These are phyloP conservation scores for Gonioctena quinquepunctata DNA, from an alignment of 1,140 invertebrate genomes.

Conservation along the genomic window DNA sequence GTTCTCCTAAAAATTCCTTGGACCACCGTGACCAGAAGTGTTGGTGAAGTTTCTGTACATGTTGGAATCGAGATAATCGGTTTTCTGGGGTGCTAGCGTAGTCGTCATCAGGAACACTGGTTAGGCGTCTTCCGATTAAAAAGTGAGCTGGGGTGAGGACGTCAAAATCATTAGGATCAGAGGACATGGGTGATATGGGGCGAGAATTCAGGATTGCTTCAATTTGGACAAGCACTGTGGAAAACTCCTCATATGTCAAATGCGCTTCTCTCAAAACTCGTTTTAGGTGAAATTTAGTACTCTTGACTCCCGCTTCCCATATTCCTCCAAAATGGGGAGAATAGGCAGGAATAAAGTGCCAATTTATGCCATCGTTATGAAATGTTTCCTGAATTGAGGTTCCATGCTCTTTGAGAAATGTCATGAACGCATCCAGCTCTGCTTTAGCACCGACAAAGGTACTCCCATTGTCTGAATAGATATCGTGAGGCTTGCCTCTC, in stretches of 20 bases:
- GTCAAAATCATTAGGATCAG: conserved; percentile 28
- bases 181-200: conserved; percentile 26
- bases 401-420: neutral
- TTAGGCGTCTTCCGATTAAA: conserved; percentile 28
- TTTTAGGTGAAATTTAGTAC: conserved; percentile 50
- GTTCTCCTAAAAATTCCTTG: conserved; percentile 33
- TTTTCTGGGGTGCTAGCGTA: neutral
- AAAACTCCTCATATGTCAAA: conserved; percentile 37
- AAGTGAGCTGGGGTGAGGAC: conserved; percentile 37
- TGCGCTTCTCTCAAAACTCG: conserved; percentile 29
- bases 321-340: conserved; percentile 56
- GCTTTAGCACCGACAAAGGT: conserved; percentile 22
- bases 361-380: conserved; percentile 4
- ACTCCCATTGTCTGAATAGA: conserved; percentile 40
- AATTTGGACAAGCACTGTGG: conserved; percentile 36
- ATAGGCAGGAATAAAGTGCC: conserved; percentile 42
- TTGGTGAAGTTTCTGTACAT: conserved; percentile 21
- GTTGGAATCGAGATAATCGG: conserved; percentile 19
- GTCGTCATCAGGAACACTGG: conserved; percentile 16
- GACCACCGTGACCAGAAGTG: conserved; percentile 45
- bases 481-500: conserved; percentile 34
- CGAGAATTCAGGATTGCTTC: conserved; percentile 33
- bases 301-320: conserved; percentile 54
- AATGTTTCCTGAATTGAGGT: neutral
- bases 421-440: neutral